Evolutionary conservation across 2,888 invertebrate genomes (phyloP).

Genomic region (Epirrhoe alternata): DNA sequence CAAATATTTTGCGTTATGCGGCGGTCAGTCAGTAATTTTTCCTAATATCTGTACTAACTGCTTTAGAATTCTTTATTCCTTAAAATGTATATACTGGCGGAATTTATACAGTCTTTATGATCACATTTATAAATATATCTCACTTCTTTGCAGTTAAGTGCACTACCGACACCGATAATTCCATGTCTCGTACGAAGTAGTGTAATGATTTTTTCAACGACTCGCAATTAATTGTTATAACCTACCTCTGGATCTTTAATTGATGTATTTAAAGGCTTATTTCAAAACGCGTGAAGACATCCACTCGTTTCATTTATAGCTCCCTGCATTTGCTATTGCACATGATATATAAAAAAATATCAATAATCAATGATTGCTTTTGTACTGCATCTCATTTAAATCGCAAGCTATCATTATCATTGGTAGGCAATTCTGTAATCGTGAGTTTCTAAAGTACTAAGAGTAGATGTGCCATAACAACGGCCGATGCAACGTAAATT

Average conservation of each 20-base stretch:
- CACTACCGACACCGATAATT: conserved; percentile 39
- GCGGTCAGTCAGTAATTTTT: too few relatives aligned
- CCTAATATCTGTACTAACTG: too few relatives aligned
- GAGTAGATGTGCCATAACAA: conserved; percentile 13
- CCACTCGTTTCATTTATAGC: conserved; percentile 47
- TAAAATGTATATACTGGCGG: background rate
- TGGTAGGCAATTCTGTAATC: background rate
- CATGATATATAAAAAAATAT: background rate
- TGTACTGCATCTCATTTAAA: background rate
- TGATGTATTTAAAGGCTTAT: conserved; percentile 44
- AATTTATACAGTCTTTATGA: background rate
- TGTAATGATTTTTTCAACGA: conserved; percentile 40
- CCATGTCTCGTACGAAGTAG: conserved; percentile 25
- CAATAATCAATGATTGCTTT: background rate
- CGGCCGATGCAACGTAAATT: conserved; percentile 52
- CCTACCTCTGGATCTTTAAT: conserved; percentile 47
- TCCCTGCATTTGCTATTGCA: conserved; percentile 11
- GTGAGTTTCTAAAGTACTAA: background rate
- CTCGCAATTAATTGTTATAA: conserved; percentile 51
- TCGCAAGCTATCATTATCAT: background rate
- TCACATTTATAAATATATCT: background rate
- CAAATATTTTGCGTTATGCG: too few relatives aligned
- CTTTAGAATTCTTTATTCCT: too few relatives aligned
- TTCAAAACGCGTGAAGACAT: conserved; percentile 45
- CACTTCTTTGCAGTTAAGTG: background rate